Conservation (phyloP, 2,888 invertebrate genomes). For the Tuta absoluta region DNA sequence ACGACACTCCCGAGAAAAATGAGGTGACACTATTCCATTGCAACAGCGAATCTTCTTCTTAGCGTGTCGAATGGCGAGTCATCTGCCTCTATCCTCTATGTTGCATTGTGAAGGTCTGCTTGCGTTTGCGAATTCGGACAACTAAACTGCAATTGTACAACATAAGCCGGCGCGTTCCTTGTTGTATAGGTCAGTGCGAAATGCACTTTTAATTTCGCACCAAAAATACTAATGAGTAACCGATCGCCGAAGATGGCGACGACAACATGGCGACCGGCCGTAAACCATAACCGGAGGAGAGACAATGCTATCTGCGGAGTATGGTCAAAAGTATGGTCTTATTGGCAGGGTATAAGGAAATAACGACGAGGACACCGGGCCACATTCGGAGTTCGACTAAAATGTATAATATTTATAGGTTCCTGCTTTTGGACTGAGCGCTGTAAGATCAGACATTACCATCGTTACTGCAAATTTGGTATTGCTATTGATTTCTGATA, state of each 20-base stretch:
- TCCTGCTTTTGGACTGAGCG: slow-evolving; percentile 57
- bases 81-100: not conserved
- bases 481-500: slow-evolving; percentile 24
- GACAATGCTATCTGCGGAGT: slow-evolving; percentile 51
- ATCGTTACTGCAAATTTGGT: slow-evolving; percentile 24
- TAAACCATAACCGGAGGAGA: slow-evolving; percentile 56
- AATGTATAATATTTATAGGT: slow-evolving; percentile 69
- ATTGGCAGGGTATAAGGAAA: slow-evolving; percentile 65
- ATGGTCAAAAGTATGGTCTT: slow-evolving; percentile 52
- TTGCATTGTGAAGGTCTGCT: not conserved
- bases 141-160: not conserved
- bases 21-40: no score
- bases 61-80: no score
- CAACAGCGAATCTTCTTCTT: no score
- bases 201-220: slow-evolving; percentile 50
- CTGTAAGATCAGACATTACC: slow-evolving; percentile 43
- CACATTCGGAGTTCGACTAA: slow-evolving; percentile 60
- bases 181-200: slow-evolving; percentile 44
- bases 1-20: no score
- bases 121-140: not conserved
- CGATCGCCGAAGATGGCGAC: slow-evolving; percentile 52
- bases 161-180: not conserved
- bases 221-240: slow-evolving; percentile 56
- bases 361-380: slow-evolving; percentile 57
- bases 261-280: slow-evolving; percentile 47